Evolutionary conservation across 2,797 vertebrate genomes (phyloP).

Genomic region (Nothura maculosa): DNA sequence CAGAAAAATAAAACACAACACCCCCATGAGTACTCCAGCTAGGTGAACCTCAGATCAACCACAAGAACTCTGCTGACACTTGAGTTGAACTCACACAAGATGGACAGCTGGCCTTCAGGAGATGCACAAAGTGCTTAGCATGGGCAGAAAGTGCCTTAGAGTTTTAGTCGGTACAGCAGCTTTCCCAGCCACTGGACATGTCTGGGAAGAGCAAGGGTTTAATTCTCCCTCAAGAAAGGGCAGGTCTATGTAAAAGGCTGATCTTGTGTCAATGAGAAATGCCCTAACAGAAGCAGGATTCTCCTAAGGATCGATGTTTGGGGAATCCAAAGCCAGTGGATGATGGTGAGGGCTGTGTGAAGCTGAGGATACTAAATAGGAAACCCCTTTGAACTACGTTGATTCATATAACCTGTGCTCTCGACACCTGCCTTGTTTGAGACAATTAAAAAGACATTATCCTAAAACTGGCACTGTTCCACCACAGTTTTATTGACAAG

Average conservation of each 20-base stretch:
- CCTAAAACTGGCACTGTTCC: background rate
- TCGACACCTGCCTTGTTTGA: background rate
- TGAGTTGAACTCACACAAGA: background rate
- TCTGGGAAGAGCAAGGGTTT: too few relatives aligned
- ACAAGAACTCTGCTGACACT: background rate
- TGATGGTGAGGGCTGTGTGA: background rate
- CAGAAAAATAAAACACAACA: background rate
- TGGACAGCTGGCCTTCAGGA: too few relatives aligned
- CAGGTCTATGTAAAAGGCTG: background rate
- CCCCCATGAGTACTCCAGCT: too few relatives aligned
- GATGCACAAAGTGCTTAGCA: background rate
- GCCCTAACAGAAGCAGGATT: accelerated
- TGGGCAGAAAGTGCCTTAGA: background rate
- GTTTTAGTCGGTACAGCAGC: background rate
- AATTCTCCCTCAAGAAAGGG: background rate
- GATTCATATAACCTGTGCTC: background rate
- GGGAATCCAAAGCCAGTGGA: background rate
- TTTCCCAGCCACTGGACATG: background rate
- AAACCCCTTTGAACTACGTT: background rate
- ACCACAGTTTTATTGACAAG: background rate
- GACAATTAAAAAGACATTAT: background rate
- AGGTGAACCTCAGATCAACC: background rate
- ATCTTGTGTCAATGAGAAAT: background rate
- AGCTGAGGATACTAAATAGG: background rate
- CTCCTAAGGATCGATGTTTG: accelerated